These are phyloP conservation scores for Nemurella pictetii DNA, from an alignment of 2,888 invertebrate genomes.

Conservation along the genomic window DNA sequence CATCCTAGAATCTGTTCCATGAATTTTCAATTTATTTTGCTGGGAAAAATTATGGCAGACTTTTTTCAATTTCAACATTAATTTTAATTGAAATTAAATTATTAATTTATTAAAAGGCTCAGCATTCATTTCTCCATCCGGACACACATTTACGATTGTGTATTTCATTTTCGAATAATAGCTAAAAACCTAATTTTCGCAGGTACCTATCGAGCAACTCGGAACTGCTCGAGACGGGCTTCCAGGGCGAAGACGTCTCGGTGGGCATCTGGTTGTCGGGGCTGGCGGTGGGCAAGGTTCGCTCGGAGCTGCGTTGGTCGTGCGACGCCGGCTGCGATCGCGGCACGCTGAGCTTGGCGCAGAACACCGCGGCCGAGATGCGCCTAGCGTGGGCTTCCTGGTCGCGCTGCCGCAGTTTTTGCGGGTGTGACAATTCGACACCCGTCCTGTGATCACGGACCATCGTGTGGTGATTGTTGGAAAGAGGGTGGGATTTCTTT, in stretches of 20 bases:
- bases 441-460: neutral
- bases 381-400: constrained; percentile 35
- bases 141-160: neutral
- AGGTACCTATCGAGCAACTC: constrained; percentile 38
- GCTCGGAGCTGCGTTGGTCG: constrained; percentile 23
- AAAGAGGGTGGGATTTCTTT: no score
- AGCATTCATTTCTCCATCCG: neutral
- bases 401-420: constrained; percentile 34
- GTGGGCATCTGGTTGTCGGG: constrained; percentile 45
- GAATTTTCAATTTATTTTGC: no score
- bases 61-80: no score
- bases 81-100: no score
- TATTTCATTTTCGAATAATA: no score
- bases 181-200: neutral
- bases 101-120: no score
- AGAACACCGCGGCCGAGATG: constrained; percentile 35
- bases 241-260: constrained; percentile 45
- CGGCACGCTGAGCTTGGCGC: constrained; percentile 34
- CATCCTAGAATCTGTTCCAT: no score
- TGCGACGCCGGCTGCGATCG: constrained; percentile 32
- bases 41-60: no score
- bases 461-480: no score
- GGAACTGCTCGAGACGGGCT: constrained; percentile 27
- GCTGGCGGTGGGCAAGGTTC: constrained; percentile 35
- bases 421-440: constrained; percentile 24